phyloP scores from a whole-genome alignment of 2,888 invertebrate species.

The Caenorhabditis panamensis region DNA sequence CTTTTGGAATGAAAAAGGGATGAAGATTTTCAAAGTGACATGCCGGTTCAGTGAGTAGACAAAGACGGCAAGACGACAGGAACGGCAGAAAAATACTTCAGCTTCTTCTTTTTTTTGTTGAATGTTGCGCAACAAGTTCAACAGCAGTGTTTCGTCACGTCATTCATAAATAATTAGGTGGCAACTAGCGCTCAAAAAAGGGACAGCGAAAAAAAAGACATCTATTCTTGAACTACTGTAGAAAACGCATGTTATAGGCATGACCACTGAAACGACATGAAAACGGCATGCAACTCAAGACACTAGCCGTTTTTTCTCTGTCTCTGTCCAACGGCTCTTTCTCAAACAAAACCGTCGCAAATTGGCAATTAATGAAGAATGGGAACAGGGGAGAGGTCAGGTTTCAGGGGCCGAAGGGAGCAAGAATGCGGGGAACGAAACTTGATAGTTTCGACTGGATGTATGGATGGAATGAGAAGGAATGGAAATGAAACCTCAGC shows the following conservation, averaged over 20 bases:
- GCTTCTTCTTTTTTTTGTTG: slow-evolving; percentile 23
- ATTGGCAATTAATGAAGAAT: slow-evolving; percentile 53
- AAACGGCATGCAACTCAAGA: too few relatives aligned
- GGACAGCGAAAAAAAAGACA: background rate
- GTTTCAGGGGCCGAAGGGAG: slow-evolving; percentile 33
- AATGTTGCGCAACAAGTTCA: slow-evolving; percentile 45
- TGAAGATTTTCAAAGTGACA: too few relatives aligned
- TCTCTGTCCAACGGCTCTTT: background rate
- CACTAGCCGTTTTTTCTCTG: background rate
- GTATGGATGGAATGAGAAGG: background rate
- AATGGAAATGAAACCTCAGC: slow-evolving; percentile 25
- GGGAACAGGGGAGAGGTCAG: slow-evolving; percentile 36
- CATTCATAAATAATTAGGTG: slow-evolving; percentile 54
- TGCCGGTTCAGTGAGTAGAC: too few relatives aligned
- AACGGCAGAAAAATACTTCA: slow-evolving; percentile 23
- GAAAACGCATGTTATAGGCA: background rate
- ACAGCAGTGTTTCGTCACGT: slow-evolving; percentile 48
- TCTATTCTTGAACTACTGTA: slow-evolving; percentile 16
- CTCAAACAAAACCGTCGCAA: slow-evolving; percentile 25
- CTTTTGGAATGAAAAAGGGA: too few relatives aligned
- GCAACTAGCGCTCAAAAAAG: background rate
- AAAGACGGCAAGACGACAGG: too few relatives aligned
- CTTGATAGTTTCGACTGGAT: slow-evolving; percentile 41
- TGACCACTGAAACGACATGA: too few relatives aligned
- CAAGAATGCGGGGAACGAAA: slow-evolving; percentile 37